Base-by-base conservation (phyloP, 2,797 vertebrate species). In the Falco cherrug region DNA sequence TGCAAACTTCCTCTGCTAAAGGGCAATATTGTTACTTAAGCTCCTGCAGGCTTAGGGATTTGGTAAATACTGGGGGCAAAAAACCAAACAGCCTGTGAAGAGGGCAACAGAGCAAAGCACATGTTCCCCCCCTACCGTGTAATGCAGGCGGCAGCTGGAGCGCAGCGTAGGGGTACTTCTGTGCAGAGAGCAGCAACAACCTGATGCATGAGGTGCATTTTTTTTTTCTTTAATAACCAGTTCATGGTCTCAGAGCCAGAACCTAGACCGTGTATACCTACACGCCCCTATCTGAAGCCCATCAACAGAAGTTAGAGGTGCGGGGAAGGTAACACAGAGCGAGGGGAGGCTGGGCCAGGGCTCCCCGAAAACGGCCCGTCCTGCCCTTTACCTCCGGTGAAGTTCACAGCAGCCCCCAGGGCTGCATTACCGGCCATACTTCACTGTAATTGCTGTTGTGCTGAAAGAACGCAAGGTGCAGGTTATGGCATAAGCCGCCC, bases 401-500 rank as follows among this genome's bases (percentile, higher is more conserved):
- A 74, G 91, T 63, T 54, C 87, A 77, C 20, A 28, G 51, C 11
- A 74, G 84, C 68, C 86, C 90, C 16, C 59, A 8, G 89, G 81
- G 89, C 82, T 26, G 71, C 59, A 10, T 25, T 47, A 14, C 74
- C 60, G 87, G 87, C 67, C 28, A 48, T 37, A 79, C 71, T 64
- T 65, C 31, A 26, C 70, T 31, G 1, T 45, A 91, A 96, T 83
- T 63, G 87, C 60, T 70, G 84, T 5, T 88, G 64, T 31, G 69
- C 69, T 16, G 16, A n/a, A 56, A 60, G 28, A 86, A 47, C n/a
- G 76, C 71, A 10, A 11, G 87, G 87, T 63, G 87, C 73, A 4
- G 81, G 54, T 45, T 78, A 53, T 39, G 79, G 83, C 83, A 86
- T 26, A 57, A 80, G 21, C 89, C 83, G 24, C 83, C 93, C 86